A percentile compares a stretch with the other conserved stretches of the same genome.
Conservation (phyloP, 2,113 vertebrate genomes). For the Pomatorhinus ruficollis region DNA sequence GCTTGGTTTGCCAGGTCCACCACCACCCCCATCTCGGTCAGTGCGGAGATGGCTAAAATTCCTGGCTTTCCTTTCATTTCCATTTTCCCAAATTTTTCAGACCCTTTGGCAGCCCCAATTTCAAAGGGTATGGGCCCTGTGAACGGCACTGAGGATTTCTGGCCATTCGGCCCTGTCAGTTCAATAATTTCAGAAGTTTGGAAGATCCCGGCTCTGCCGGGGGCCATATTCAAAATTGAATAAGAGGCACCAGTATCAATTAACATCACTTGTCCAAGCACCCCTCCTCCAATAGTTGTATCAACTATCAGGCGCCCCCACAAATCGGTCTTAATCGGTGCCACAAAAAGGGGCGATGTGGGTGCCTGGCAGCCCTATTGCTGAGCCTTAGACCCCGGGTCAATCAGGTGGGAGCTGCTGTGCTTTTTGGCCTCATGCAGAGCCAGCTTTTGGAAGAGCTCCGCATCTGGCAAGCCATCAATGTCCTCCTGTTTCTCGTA, state of each 20-base stretch:
- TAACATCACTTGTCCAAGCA: slow-evolving; percentile 70
- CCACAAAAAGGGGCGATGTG: slow-evolving; percentile 63
- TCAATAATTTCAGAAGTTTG: slow-evolving; percentile 56
- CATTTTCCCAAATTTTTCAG: slow-evolving; percentile 60
- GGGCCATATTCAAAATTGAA: slow-evolving; percentile 32
- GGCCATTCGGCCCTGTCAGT: neutral
- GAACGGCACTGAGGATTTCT: slow-evolving; percentile 32
- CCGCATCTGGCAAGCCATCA: neutral
- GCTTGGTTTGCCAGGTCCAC: slow-evolving; percentile 50
- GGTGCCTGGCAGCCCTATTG: slow-evolving; percentile 72
- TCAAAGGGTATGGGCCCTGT: slow-evolving; percentile 36
- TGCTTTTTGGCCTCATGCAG: slow-evolving; percentile 45
- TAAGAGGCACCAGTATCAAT: slow-evolving; percentile 64
- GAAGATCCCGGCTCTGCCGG: slow-evolving; percentile 8
- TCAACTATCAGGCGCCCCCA: slow-evolving; percentile 69
- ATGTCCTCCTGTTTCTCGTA: slow-evolving; percentile 62
- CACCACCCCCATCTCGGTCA: slow-evolving; percentile 43
- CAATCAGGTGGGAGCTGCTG: slow-evolving; percentile 47
- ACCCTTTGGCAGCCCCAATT: slow-evolving; percentile 59
- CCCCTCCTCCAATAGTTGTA: slow-evolving; percentile 63
- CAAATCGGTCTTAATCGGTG: slow-evolving; percentile 63
- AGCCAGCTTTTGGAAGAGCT: slow-evolving; percentile 56
- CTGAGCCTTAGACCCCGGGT: slow-evolving; percentile 57
- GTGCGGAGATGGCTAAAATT: neutral
- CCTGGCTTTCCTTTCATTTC: slow-evolving; percentile 41